These are phyloP conservation scores for Listronotus bonariensis DNA, from an alignment of 1,140 invertebrate species.

Conservation along the genomic window DNA sequence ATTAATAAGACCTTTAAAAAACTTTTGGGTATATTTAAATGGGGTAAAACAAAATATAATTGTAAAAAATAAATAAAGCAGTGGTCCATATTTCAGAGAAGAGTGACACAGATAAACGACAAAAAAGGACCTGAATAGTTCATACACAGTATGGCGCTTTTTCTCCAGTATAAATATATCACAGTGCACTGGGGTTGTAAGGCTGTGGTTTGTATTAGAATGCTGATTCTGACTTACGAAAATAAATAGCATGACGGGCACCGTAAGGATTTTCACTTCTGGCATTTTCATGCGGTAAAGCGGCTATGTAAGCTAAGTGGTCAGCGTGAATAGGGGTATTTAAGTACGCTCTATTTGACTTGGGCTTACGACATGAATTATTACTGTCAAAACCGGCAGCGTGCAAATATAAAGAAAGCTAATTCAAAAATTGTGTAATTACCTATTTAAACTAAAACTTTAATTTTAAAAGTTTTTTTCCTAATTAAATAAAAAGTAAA, in stretches of 20 bases:
- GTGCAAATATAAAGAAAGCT: neutral
- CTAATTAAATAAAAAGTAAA: too few relatives aligned
- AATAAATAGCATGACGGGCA: conserved; percentile 26
- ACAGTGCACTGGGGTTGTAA: conserved; percentile 21
- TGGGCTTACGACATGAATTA: conserved; percentile 27
- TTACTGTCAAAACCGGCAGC: conserved; percentile 15
- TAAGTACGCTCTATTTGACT: conserved; percentile 35
- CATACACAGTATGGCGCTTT: conserved; percentile 30
- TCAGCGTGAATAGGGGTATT: conserved; percentile 32
- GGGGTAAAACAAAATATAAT: conserved; percentile 7
- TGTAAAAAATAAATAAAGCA: conserved; percentile 18
- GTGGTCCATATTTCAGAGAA: conserved; percentile 16
- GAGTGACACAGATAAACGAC: conserved; percentile 27
- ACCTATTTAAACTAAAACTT: too few relatives aligned
- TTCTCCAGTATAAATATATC: conserved; percentile 29
- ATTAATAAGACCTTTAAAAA: too few relatives aligned
- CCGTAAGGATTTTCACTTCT: conserved; percentile 35
- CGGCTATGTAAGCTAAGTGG: conserved; percentile 35
- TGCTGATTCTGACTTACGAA: conserved; percentile 32
- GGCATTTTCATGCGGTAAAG: conserved; percentile 32
- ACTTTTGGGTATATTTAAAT: too few relatives aligned
- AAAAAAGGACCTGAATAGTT: conserved; percentile 24
- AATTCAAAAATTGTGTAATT: too few relatives aligned
- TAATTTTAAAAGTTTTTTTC: too few relatives aligned
- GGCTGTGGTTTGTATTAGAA: conserved; percentile 33